Base-by-base conservation (phyloP, 2,113 vertebrate genomes). In the Plectropomus leopardus region DNA sequence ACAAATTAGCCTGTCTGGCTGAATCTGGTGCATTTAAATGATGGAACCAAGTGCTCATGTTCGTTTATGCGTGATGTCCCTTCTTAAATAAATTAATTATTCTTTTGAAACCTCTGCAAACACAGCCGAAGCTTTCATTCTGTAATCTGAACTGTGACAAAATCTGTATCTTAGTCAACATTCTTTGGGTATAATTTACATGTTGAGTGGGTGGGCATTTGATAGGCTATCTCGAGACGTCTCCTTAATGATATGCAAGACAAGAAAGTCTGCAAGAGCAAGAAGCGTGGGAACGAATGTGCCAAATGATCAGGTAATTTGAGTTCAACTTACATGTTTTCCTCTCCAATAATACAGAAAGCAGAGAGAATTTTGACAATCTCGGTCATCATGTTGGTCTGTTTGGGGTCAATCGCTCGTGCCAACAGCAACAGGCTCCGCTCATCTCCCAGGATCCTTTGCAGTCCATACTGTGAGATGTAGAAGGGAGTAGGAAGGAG, bases 361-460 rank as follows among this genome's bases (percentile, higher is more conserved):
- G 98, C 98, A 63, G 98, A 99, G 66, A 99, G 96, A 61, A 99
- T 96, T 94, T 99, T 99, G 78, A 99, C 96, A 16, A 95, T 99
- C 94, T 99, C 98, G 0, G 97, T 99, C 98, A 99, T 99, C 97
- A 98, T 98, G 86, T 89, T 95, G 23, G 97, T 95, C 63, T 99
- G 98, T 87, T 96, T 99, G 69, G 98, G 97, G 91, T 99, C 98
- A 80, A 99, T 95, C 1, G 97, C 97, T 92, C 97, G 94, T 26
- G 98, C 96, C 86, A 99, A 76, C 30, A 99, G 87, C 66, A 98
- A 87, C 26, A 99, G 95, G 82, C 97, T 96, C 73, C 97, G 95
- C 83, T 99, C 97, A 74, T 99, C 98, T 81, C 96, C 97, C 63
- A 99, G 77, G 90, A 99, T 98, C 88, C 97, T 97, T 95, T 99